These are phyloP conservation scores for Dynastes maya DNA, from an alignment of 2,888 invertebrate genomes.

Conservation along the genomic window DNA sequence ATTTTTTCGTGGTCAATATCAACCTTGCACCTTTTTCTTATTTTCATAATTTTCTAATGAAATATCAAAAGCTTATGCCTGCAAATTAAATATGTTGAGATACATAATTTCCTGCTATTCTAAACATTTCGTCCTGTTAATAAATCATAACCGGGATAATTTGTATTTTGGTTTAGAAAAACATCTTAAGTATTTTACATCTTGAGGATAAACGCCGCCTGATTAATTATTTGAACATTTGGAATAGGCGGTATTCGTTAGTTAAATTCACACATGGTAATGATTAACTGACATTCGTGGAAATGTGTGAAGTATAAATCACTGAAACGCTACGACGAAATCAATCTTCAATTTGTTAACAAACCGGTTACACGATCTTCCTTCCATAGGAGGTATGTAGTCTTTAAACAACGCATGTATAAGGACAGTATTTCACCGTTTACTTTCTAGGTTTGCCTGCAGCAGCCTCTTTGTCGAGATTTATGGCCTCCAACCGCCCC, in stretches of 20 bases:
- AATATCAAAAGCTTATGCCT: neutral
- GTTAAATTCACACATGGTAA: conserved; percentile 50
- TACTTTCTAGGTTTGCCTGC: conserved; percentile 52
- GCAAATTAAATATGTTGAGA: no score
- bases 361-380: conserved; percentile 58
- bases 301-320: conserved; percentile 59
- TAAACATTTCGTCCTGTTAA: no score
- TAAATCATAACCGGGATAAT: neutral
- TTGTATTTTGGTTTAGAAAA: neutral
- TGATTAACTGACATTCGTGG: conserved; percentile 43
- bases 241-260: conserved; percentile 6
- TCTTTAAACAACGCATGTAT: conserved; percentile 52
- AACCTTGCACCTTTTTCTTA: no score
- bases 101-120: no score
- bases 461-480: conserved; percentile 53
- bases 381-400: conserved; percentile 30
- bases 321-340: conserved; percentile 57
- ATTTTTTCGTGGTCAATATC: no score
- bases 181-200: neutral
- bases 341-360: conserved; percentile 61
- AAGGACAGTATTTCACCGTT: conserved; percentile 52
- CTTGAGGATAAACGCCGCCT: neutral
- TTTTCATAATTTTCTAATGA: no score
- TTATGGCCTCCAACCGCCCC: conserved; percentile 55
- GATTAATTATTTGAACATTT: conserved; percentile 30